These are phyloP conservation scores for Ophiodon elongatus DNA, from an alignment of 2,113 vertebrate genomes.

Conservation along the genomic window DNA sequence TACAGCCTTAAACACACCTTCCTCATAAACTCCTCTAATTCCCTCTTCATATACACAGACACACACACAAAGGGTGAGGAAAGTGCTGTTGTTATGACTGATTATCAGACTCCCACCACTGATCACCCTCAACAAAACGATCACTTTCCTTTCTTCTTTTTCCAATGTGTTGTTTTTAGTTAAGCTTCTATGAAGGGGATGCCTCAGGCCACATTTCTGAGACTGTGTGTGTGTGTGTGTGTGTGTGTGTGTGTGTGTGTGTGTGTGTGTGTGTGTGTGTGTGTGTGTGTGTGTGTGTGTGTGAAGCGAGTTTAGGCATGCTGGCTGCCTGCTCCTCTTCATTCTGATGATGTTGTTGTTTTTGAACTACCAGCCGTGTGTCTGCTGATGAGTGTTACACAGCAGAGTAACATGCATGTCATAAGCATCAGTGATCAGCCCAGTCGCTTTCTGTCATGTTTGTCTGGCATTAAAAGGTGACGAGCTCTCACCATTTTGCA, in stretches of 20 bases:
- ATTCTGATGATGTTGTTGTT: constrained; percentile 43
- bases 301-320: constrained; percentile 57
- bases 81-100: constrained; percentile 2
- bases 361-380: constrained; percentile 17
- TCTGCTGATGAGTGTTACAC: constrained; percentile 8
- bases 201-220: constrained; percentile 32
- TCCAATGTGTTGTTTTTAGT: constrained; percentile 24
- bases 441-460: background rate
- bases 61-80: background rate
- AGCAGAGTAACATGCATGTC: background rate
- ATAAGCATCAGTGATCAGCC: background rate
- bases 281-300: background rate
- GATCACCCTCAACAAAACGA: background rate
- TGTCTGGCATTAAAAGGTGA: background rate
- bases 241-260: background rate
- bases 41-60: background rate
- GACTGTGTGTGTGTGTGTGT: background rate
- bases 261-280: constrained; percentile 5
- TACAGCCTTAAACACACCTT: constrained; percentile 10
- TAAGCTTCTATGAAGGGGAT: background rate
- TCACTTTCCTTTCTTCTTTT: constrained; percentile 21
- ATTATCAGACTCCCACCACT: constrained; percentile 4
- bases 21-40: background rate
- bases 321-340: constrained; percentile 13
- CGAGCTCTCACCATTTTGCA: background rate